Percentiles rank a stretch among this genome's conserved stretches.
These are phyloP conservation scores for Drosophila nigromelanica DNA, from an alignment of 1,140 invertebrate species.

Conservation along the genomic window DNA sequence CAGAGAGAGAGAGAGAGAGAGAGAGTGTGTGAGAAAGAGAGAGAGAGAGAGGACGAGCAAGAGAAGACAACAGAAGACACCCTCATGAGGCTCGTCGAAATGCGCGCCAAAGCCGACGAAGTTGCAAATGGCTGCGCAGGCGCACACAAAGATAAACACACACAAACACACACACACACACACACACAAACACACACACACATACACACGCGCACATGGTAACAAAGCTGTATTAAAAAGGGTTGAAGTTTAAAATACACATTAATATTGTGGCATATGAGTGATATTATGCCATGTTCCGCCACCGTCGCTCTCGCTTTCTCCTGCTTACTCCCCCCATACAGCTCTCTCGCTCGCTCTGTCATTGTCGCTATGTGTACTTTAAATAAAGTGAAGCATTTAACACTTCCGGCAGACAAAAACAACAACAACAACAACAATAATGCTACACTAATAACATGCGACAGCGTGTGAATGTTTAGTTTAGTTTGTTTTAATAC, in stretches of 20 bases:
- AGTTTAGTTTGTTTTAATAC: conserved; percentile 37
- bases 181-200: too few relatives aligned
- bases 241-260: conserved; percentile 68
- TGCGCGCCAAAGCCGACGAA: conserved; percentile 64
- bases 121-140: conserved; percentile 50
- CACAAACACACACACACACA: conserved; percentile 14
- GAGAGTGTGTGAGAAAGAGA: neutral
- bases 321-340: conserved; percentile 12
- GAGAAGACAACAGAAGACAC: conserved; percentile 46
- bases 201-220: conserved; percentile 1
- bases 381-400: conserved; percentile 81
- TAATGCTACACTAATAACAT: conserved; percentile 40
- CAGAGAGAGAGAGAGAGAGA: neutral
- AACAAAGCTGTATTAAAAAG: conserved; percentile 37
- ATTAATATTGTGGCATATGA: conserved; percentile 79
- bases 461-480: conserved; percentile 77
- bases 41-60: conserved; percentile 8
- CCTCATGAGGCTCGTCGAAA: conserved; percentile 61
- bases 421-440: conserved; percentile 31
- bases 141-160: conserved; percentile 26
- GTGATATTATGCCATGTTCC: conserved; percentile 58
- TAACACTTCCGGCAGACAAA: conserved; percentile 78
- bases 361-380: conserved; percentile 48
- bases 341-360: conserved; percentile 13
- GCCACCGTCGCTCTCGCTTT: conserved; percentile 12